phyloP scores from a whole-genome alignment of 2,797 vertebrate species.

The Peromyscus eremicus region DNA sequence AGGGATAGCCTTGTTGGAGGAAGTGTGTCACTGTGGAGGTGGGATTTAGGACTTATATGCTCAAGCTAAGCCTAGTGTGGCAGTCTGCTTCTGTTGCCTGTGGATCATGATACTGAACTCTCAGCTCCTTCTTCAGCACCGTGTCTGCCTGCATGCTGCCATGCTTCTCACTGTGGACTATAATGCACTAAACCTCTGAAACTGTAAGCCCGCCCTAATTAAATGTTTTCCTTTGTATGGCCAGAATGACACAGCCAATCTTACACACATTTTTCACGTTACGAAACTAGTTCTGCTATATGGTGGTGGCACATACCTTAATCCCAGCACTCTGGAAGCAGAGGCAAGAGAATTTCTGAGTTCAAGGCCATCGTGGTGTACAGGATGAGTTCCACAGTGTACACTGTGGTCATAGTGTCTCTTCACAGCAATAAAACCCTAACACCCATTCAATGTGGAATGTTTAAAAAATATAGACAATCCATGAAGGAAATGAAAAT shows the following conservation, averaged over 20 bases:
- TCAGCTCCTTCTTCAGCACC: background rate
- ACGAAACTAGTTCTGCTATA: too few species aligned
- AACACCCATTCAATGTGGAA: background rate
- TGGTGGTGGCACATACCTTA: too few species aligned
- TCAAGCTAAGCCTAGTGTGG: background rate
- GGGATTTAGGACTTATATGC: background rate
- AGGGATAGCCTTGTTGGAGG: background rate
- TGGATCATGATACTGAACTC: background rate
- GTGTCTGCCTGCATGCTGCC: background rate
- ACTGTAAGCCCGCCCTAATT: background rate
- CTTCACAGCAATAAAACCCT: background rate
- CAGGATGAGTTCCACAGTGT: too few species aligned
- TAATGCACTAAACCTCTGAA: background rate
- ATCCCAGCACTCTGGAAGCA: too few species aligned
- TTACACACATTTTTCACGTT: too few species aligned
- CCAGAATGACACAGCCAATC: too few species aligned
- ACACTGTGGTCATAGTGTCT: background rate
- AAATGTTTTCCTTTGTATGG: background rate
- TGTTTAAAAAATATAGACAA: constrained; percentile 22
- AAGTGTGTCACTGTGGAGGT: background rate
- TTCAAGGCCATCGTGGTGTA: too few species aligned
- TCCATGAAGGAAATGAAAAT: constrained; percentile 39
- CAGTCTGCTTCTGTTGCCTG: background rate
- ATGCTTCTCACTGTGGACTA: background rate
- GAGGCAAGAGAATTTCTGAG: too few species aligned